A percentile compares a stretch with the other conserved stretches of the same genome.
Evolutionary conservation across 2,888 invertebrate genomes (phyloP).

Genomic region (Lycia hirtaria): DNA sequence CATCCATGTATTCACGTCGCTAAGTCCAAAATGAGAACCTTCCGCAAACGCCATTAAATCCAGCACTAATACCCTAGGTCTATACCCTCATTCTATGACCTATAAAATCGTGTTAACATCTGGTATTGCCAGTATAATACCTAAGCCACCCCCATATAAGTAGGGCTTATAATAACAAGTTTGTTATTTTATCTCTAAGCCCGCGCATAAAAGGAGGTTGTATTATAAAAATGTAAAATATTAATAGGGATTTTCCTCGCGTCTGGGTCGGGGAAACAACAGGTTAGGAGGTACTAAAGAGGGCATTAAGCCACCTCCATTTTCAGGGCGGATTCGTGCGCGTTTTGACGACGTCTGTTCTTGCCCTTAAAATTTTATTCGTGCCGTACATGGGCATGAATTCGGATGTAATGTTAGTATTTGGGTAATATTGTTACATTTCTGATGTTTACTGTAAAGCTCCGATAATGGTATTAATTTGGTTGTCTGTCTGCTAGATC

Average conservation of each 20-base stretch:
- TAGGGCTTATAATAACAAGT: slow-evolving; percentile 17
- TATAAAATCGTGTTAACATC: slow-evolving; percentile 4
- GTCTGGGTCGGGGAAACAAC: slow-evolving; percentile 23
- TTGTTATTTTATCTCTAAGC: slow-evolving; percentile 15
- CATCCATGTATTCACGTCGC: not conserved
- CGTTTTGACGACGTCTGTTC: slow-evolving; percentile 19
- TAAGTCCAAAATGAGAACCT: not conserved
- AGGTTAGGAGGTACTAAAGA: slow-evolving; percentile 28
- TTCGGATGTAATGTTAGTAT: slow-evolving; percentile 14
- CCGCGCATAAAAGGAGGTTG: slow-evolving; percentile 13
- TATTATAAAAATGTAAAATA: slow-evolving; percentile 27
- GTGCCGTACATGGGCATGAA: slow-evolving; percentile 17
- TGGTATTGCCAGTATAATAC: not conserved
- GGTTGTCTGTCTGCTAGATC: no score
- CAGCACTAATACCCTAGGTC: not conserved
- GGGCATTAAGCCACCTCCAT: slow-evolving; percentile 17
- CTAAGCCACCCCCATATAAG: slow-evolving; percentile 10
- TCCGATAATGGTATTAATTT: no score
- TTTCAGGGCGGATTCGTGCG: slow-evolving; percentile 13
- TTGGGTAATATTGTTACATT: slow-evolving; percentile 7
- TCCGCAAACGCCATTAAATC: not conserved
- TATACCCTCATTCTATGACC: not conserved
- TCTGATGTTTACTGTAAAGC: no score
- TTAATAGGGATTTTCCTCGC: slow-evolving; percentile 23
- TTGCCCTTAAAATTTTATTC: slow-evolving; percentile 29